Conservation (phyloP, 2,797 vertebrate genomes). For the Aythya fuligula region DNA sequence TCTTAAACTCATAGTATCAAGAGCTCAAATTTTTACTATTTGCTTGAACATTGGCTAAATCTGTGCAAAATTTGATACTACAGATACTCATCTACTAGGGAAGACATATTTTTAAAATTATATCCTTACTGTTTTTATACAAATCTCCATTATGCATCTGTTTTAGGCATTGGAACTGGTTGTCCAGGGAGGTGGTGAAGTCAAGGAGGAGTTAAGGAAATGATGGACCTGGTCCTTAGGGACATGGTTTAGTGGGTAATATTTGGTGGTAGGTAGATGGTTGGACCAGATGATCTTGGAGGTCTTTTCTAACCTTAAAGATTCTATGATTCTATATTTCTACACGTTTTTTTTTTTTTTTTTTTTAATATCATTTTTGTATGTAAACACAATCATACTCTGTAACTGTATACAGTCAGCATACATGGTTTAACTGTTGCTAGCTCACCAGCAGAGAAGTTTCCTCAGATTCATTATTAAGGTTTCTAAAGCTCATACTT, state of each 20-base stretch:
- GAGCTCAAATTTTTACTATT: background rate
- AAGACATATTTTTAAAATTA: background rate
- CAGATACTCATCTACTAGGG: background rate
- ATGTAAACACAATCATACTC: background rate
- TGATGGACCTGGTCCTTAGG: no score
- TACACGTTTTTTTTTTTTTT: background rate
- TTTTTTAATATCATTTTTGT: background rate
- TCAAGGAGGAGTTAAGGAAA: no score
- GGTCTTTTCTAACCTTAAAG: no score
- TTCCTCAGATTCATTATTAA: background rate
- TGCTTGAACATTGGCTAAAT: background rate
- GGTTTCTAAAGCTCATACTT: conserved; percentile 15
- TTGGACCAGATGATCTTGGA: no score
- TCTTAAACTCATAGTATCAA: background rate
- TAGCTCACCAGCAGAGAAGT: background rate
- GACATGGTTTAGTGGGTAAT: no score
- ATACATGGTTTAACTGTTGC: background rate
- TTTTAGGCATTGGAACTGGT: no score
- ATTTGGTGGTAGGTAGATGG: no score
- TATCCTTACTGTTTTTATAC: background rate
- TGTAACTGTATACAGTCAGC: background rate
- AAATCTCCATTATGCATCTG: background rate
- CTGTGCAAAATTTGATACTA: background rate
- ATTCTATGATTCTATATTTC: background rate
- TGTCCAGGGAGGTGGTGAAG: no score